Evolutionary conservation across 2,113 vertebrate genomes (phyloP).

Genomic region (Thomomys bottae): DNA sequence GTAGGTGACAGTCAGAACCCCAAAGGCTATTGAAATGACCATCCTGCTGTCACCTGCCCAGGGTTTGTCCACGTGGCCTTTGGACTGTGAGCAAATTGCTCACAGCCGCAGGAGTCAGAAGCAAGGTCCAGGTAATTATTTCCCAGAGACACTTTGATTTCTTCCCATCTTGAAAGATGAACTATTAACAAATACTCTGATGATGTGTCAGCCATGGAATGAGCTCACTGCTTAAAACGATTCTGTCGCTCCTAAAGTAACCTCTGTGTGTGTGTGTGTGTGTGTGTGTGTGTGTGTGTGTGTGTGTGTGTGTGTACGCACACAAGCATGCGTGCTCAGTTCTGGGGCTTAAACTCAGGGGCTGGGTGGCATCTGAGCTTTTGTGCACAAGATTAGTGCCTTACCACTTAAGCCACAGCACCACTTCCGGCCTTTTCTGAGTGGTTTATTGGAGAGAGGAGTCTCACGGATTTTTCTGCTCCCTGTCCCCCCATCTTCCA

Average conservation of each 20-base stretch:
- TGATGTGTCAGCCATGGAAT: background rate
- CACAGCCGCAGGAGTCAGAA: constrained; percentile 23
- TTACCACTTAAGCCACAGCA: too few species aligned
- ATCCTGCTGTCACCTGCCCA: constrained; percentile 31
- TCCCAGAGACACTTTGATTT: constrained; percentile 45
- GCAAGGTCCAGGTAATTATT: constrained; percentile 46
- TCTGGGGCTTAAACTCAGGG: too few species aligned
- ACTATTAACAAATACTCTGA: background rate
- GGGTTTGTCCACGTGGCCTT: background rate
- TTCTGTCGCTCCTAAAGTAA: background rate
- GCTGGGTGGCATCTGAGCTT: too few species aligned
- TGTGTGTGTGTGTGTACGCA: too few species aligned
- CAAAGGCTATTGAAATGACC: background rate
- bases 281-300: too few species aligned
- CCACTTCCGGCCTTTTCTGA: too few species aligned
- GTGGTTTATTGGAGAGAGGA: too few species aligned
- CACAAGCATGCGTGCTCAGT: too few species aligned
- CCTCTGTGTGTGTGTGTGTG: too few species aligned
- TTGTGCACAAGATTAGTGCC: too few species aligned
- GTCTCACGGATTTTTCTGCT: too few species aligned
- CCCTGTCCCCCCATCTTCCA: background rate
- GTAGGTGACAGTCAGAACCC: constrained; percentile 59
- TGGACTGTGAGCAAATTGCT: constrained; percentile 3
- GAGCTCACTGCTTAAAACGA: background rate
- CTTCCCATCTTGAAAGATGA: constrained; percentile 58